phyloP scores from a whole-genome alignment of 92 coral and sea anemone genomes.

The Parazoanthus darwini region DNA sequence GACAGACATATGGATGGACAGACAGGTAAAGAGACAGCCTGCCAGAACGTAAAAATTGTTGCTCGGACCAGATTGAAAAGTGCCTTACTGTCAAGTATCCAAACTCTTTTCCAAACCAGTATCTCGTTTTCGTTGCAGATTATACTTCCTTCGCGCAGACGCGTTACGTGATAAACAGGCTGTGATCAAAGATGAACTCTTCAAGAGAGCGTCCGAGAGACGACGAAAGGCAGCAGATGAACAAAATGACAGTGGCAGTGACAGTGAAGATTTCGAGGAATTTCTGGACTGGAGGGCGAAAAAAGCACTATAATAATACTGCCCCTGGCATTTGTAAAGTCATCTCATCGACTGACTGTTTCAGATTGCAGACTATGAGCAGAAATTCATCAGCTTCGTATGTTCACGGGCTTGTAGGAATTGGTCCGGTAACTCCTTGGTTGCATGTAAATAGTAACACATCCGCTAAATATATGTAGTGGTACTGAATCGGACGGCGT shows the following conservation, averaged over 20 bases:
- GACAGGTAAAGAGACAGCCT: neutral
- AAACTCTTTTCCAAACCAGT: neutral
- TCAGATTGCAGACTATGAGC: neutral
- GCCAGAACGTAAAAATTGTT: neutral
- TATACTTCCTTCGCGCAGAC: conserved; percentile 92
- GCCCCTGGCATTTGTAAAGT: neutral
- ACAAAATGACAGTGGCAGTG: conserved; percentile 62
- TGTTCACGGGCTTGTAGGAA: neutral
- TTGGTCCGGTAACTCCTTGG: neutral
- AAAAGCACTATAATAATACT: conserved; percentile 56
- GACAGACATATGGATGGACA: neutral
- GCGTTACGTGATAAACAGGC: conserved; percentile 83
- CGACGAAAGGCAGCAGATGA: conserved; percentile 47
- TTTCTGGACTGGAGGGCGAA: conserved; percentile 98
- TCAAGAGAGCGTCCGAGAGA: conserved; percentile 44
- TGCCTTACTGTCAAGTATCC: neutral
- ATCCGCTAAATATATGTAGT: neutral
- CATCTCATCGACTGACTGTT: neutral
- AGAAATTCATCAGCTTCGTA: too few species aligned
- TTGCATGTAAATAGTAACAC: neutral
- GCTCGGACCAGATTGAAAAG: neutral
- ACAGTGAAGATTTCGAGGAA: conserved; percentile 93
- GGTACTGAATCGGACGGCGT: too few species aligned
- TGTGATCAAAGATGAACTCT: conserved; percentile 60
- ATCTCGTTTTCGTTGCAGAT: conserved; percentile 45